These are phyloP conservation scores for Caenorhabditis inopinata DNA, from an alignment of 1,140 invertebrate genomes.

Conservation along the genomic window DNA sequence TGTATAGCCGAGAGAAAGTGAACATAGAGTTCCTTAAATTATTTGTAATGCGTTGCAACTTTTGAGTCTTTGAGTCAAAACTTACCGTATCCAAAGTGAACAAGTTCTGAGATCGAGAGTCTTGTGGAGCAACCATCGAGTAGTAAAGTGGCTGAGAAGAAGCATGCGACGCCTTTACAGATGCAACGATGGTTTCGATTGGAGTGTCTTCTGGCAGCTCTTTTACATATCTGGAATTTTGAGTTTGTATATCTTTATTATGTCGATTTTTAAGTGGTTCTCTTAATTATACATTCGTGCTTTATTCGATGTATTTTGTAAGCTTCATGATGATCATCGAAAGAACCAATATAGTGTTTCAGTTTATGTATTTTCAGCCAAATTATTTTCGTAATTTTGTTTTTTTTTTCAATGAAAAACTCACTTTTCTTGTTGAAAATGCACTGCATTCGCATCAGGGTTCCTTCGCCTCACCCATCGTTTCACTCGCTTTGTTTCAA, in stretches of 20 bases:
- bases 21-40: background rate
- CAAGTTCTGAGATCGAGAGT: conserved; percentile 56
- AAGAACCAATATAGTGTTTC: no score
- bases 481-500: conserved; percentile 21
- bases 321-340: no score
- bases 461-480: conserved; percentile 61
- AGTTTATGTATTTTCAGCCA: no score
- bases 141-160: conserved; percentile 59
- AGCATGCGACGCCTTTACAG: conserved; percentile 64
- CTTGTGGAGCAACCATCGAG: conserved; percentile 62
- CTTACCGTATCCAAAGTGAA: conserved; percentile 58
- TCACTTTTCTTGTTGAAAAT: conserved; percentile 56
- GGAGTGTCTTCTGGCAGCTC: conserved; percentile 67
- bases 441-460: conserved; percentile 60
- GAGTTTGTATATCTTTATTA: background rate
- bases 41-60: no score
- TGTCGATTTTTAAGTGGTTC: no score
- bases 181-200: conserved; percentile 62
- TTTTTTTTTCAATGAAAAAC: background rate
- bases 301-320: no score
- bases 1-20: background rate
- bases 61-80: background rate
- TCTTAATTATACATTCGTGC: no score
- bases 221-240: conserved; percentile 62
- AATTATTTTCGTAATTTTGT: no score